These are phyloP conservation scores for Amazona ochrocephala DNA, from an alignment of 2,797 vertebrate species.

Conservation along the genomic window DNA sequence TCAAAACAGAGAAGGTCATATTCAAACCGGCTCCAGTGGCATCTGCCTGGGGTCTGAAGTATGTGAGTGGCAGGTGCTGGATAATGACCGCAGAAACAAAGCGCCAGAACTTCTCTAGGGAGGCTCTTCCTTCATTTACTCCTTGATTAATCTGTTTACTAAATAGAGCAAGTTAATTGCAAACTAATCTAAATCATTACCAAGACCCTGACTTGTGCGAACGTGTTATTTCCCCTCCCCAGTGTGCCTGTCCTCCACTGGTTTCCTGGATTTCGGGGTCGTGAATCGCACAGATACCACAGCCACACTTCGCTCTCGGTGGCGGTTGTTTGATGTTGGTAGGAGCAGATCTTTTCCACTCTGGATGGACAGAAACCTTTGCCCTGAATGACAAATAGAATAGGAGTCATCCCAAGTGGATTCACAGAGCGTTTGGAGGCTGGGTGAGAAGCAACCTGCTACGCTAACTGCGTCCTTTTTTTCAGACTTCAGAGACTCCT, in stretches of 20 bases:
- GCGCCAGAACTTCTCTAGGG: not conserved
- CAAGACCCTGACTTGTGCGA: not conserved
- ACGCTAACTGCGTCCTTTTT: accelerated
- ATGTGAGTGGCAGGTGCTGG: not conserved
- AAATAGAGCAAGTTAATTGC: not conserved
- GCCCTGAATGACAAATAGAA: accelerated
- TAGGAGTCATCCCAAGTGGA: no score
- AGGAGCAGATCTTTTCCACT: accelerated
- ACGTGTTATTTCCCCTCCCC: accelerated
- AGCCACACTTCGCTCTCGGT: accelerated
- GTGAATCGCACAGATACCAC: accelerated
- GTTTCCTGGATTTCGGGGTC: accelerated
- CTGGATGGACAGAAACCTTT: not conserved
- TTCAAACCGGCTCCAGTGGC: not conserved
- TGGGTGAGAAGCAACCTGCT: accelerated
- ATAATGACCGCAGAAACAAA: constrained; percentile 4
- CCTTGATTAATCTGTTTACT: constrained; percentile 3
- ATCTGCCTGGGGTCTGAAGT: not conserved
- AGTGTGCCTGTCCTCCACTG: not conserved
- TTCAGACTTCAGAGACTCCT: not conserved
- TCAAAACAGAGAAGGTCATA: constrained; percentile 36
- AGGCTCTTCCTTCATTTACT: not conserved
- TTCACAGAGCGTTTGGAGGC: accelerated
- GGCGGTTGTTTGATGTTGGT: accelerated
- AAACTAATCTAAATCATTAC: not conserved